Evolutionary conservation across 1,140 invertebrate genomes (phyloP), one percentile per base, ranked within the genome.

Genomic region (Planococcus citri): DNA sequence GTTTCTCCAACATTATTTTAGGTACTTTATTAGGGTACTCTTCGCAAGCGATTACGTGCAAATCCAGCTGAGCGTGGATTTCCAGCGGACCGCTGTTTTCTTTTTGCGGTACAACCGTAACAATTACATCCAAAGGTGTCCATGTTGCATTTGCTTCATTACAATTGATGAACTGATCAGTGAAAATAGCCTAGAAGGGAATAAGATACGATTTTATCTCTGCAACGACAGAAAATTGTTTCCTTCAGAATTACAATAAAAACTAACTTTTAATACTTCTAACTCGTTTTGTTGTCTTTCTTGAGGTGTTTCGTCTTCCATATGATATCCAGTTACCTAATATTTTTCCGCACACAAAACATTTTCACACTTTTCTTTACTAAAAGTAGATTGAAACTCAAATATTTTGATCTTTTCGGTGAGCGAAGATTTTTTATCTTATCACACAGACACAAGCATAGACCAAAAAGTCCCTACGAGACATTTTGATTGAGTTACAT

Each of bases 11-110:
- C 57, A 78, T 73, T 71, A 91, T 82, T 33, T 76, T 76, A 58
- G 89, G 89, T 22, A 82, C 76, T 71, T 84, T 78, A 74, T 88
- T 82, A 68, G 90, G 90, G 80, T 92, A 92, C 60, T 81, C 82
- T 21, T 81, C 76, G 3, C 82, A 78, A 73, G 88, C 91, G 14
- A 79, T 83, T 1, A 92, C 78, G 73, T 85, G 84, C 58, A 92
- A 77, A 76, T 89, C 85, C 24, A 90, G 80, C 75, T 83, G 80
- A 0, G 83, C 85, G 79, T 90, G 81, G 14, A 82, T 77, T 74
- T 87, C 81, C 27, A 79, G 74, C 68, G 79, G 79, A 6, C 83
- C 82, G 22, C 83, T 84, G 75, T 84, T 86, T 68, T 87, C 85
- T 74, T 86, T 81, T 73, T 86, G 82, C 0, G 89, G 89, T 17